These are phyloP conservation scores for Chloropsis hardwickii DNA, from an alignment of 2,113 vertebrate genomes.

Conservation along the genomic window DNA sequence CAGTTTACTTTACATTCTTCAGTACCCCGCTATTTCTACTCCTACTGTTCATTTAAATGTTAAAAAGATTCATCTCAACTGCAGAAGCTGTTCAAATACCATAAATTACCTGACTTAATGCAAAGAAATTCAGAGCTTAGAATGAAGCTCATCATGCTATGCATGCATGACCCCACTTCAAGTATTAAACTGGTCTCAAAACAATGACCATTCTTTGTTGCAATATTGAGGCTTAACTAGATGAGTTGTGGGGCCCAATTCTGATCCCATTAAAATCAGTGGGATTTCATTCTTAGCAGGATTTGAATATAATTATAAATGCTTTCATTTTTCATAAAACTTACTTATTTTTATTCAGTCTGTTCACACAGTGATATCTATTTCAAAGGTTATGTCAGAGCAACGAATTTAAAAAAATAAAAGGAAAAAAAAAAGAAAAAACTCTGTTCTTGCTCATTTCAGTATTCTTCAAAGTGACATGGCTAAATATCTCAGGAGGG, in stretches of 20 bases:
- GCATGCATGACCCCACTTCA: constrained; percentile 27
- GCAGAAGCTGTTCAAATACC: constrained; percentile 1
- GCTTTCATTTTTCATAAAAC: constrained; percentile 36
- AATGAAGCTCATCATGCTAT: constrained; percentile 28
- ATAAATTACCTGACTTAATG: constrained; percentile 27
- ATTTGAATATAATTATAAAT: constrained; percentile 57
- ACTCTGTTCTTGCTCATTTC: constrained; percentile 22
- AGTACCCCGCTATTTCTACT: background rate
- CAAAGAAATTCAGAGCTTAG: constrained; percentile 28
- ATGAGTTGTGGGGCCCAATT: background rate
- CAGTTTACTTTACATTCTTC: constrained; percentile 5
- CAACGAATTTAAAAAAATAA: background rate
- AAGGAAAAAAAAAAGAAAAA: background rate
- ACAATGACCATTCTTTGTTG: constrained; percentile 32
- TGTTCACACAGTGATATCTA: background rate
- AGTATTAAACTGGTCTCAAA: constrained; percentile 45
- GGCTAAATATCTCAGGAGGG: constrained; percentile 28
- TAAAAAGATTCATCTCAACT: constrained; percentile 33
- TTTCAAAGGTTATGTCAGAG: constrained; percentile 21
- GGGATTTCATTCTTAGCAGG: constrained; percentile 35
- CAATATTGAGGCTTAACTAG: constrained; percentile 14
- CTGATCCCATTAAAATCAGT: constrained; percentile 34
- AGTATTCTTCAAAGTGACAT: constrained; percentile 28
- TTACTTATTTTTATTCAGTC: background rate
- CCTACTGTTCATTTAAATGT: constrained; percentile 27